Evolutionary conservation across 2,113 vertebrate genomes (phyloP).

Genomic region (Tetrax tetrax): DNA sequence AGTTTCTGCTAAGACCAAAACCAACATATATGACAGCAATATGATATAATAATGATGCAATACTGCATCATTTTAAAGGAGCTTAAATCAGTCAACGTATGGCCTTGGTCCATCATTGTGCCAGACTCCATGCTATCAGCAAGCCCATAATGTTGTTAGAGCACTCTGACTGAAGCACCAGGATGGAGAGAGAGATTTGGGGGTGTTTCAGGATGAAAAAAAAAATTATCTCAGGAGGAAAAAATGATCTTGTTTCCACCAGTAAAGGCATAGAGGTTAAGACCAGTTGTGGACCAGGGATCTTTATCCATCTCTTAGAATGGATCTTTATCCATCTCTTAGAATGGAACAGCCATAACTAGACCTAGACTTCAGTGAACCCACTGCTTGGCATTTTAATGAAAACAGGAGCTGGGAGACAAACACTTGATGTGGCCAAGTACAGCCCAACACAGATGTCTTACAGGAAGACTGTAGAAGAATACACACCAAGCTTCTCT

Average conservation of each 20-base stretch:
- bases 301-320: background rate
- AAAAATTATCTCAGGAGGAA: fast-evolving
- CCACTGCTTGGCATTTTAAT: background rate
- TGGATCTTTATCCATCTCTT: background rate
- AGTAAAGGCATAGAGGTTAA: background rate
- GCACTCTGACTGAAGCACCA: background rate
- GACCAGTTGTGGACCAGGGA: background rate
- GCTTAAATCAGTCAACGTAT: background rate
- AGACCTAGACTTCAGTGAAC: background rate
- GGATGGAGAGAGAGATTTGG: background rate
- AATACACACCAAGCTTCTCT: background rate
- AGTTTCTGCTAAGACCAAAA: background rate
- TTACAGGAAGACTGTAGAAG: background rate
- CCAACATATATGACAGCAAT: background rate
- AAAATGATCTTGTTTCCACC: background rate
- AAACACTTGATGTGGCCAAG: background rate
- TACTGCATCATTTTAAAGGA: background rate
- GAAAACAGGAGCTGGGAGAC: background rate
- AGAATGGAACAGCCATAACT: background rate
- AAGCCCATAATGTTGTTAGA: background rate
- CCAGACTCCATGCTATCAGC: background rate
- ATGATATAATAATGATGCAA: background rate
- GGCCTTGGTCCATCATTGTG: background rate
- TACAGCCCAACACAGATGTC: background rate
- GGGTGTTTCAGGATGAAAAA: background rate